Conservation (phyloP, 2,888 invertebrate species). For the Scrobipalpa atriplicella region DNA sequence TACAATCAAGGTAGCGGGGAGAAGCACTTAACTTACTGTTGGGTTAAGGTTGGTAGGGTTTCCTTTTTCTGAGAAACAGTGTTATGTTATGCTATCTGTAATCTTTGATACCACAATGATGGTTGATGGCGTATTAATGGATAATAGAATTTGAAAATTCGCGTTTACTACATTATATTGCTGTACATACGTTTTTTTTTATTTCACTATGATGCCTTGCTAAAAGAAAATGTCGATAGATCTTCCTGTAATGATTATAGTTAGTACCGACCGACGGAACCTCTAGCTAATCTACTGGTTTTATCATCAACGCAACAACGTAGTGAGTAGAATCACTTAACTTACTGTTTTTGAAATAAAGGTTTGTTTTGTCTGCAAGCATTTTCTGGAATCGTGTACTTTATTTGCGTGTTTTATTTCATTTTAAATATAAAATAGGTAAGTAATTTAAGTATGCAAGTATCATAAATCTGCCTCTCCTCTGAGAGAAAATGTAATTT, state of each 20-base stretch:
- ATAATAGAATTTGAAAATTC: no score
- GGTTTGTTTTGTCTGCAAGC: not conserved
- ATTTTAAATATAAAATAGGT: no score
- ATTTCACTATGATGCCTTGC: no score
- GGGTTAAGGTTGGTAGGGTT: no score
- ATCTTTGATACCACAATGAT: no score
- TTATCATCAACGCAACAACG: not conserved
- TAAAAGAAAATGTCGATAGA: conserved; percentile 65
- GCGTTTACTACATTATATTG: conserved; percentile 52
- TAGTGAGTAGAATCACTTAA: conserved; percentile 1
- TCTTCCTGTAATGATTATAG: conserved; percentile 40
- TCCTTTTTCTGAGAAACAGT: no score
- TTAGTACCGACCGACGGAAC: conserved; percentile 18
- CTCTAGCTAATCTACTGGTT: conserved; percentile 6
- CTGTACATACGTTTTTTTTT: no score
- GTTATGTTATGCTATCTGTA: no score
- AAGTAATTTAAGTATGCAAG: no score
- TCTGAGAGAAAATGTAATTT: no score
- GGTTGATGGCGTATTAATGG: no score
- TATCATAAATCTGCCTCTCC: no score
- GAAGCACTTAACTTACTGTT: conserved; percentile 11
- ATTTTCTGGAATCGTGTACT: not conserved
- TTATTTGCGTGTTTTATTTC: not conserved
- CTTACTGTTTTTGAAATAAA: not conserved
- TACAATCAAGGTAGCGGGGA: not conserved